Evolutionary conservation across 2,797 vertebrate genomes (phyloP).

Genomic region (Sebastes umbrosus): DNA sequence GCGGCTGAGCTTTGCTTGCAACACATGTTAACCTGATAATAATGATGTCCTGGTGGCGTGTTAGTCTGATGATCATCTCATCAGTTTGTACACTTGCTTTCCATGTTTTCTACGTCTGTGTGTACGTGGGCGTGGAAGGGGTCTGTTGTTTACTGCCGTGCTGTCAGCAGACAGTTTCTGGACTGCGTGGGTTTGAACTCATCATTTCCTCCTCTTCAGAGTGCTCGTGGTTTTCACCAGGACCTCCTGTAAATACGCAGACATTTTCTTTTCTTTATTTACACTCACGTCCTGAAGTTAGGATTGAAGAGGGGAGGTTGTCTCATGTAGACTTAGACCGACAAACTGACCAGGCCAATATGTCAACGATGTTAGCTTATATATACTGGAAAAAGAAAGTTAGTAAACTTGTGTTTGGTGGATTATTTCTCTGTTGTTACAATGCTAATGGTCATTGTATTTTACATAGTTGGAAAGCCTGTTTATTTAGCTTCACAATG

Average conservation of each 20-base stretch:
- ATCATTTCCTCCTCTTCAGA: conserved; percentile 6
- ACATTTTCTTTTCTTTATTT: not conserved
- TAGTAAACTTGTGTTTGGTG: no score
- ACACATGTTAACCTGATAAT: conserved; percentile 42
- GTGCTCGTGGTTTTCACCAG: conserved; percentile 13
- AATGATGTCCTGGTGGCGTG: conserved; percentile 43
- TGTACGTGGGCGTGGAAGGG: conserved; percentile 21
- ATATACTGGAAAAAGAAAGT: not conserved
- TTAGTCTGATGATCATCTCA: conserved; percentile 42
- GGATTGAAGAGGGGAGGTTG: not conserved
- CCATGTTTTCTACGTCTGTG: conserved; percentile 26
- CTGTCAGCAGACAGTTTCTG: conserved; percentile 47
- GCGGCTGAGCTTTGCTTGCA: conserved; percentile 24
- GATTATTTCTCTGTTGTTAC: no score
- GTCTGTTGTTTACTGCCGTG: conserved; percentile 46
- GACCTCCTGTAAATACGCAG: not conserved
- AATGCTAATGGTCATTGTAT: no score
- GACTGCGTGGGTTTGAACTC: conserved; percentile 55
- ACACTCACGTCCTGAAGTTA: not conserved
- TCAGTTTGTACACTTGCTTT: conserved; percentile 11
- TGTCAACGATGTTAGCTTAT: not conserved
- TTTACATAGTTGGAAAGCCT: no score
- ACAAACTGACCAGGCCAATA: not conserved
- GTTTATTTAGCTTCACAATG: no score
- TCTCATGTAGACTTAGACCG: not conserved